A percentile compares a stretch with the other conserved stretches of the same genome.
Conservation (phyloP, 2,888 invertebrate genomes). For the Spicauda simplicius region DNA sequence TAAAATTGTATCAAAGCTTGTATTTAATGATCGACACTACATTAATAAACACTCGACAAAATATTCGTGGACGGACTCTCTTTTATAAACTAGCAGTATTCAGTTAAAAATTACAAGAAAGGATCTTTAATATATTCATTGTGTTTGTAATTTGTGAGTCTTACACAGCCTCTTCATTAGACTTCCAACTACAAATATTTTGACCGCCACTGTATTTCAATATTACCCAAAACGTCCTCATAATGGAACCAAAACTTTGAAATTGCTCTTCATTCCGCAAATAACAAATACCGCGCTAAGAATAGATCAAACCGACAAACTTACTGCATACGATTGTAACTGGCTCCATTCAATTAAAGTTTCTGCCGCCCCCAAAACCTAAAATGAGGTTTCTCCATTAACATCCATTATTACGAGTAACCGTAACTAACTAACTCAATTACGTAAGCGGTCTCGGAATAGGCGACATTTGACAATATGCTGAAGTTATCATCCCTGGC, state of each 20-base stretch:
- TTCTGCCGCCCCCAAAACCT: constrained; percentile 28
- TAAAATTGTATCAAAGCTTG: too few relatives aligned
- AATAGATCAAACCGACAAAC: constrained; percentile 15
- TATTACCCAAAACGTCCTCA: neutral
- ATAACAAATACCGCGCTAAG: constrained; percentile 2
- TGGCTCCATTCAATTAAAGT: constrained; percentile 35
- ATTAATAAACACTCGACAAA: too few relatives aligned
- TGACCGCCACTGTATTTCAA: neutral
- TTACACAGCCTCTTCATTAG: too few relatives aligned
- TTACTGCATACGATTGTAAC: constrained; percentile 27
- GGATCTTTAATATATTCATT: too few relatives aligned
- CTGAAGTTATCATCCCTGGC: constrained; percentile 13
- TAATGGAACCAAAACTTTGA: constrained; percentile 3
- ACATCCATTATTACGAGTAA: constrained; percentile 32
- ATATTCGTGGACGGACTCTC: too few relatives aligned
- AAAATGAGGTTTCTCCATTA: constrained; percentile 33
- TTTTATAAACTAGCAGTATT: too few relatives aligned
- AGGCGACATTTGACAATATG: constrained; percentile 29
- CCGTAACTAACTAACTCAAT: constrained; percentile 26
- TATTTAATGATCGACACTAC: too few relatives aligned
- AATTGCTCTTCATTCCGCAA: constrained; percentile 1
- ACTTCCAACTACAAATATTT: neutral
- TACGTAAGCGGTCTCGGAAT: constrained; percentile 21
- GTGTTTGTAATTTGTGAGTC: too few relatives aligned
- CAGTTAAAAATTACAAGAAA: too few relatives aligned